Percentiles rank a stretch among this genome's conserved stretches.
Evolutionary conservation across 2,888 invertebrate species (phyloP).

Genomic region (Meloe dianella): DNA sequence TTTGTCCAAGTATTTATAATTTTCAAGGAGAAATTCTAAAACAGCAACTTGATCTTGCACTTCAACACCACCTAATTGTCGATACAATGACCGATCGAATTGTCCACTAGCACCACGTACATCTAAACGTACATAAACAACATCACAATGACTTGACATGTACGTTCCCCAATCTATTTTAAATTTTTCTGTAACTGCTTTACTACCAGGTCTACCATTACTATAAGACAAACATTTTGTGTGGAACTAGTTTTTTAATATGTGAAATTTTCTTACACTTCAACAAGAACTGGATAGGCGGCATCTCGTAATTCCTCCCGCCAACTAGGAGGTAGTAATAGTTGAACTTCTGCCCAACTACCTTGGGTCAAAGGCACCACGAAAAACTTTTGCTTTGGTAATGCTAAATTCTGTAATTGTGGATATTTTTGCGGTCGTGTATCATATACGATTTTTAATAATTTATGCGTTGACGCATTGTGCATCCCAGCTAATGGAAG

Average conservation of each 20-base stretch:
- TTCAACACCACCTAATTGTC: conserved; percentile 86
- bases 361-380: conserved; percentile 87
- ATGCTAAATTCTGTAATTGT: conserved; percentile 76
- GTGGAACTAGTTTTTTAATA: neutral
- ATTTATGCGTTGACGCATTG: conserved; percentile 75
- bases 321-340: conserved; percentile 88
- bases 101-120: conserved; percentile 78
- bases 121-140: conserved; percentile 89
- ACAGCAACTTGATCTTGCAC: conserved; percentile 91
- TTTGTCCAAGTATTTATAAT: conserved; percentile 83
- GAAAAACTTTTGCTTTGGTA: conserved; percentile 82
- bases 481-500: conserved; percentile 85
- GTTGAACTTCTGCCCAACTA: conserved; percentile 84
- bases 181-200: conserved; percentile 88
- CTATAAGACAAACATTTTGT: conserved; percentile 51
- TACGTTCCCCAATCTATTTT: conserved; percentile 90
- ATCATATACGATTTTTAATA: conserved; percentile 79
- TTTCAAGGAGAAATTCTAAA: conserved; percentile 81
- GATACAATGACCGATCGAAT: conserved; percentile 81
- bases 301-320: conserved; percentile 84
- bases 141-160: conserved; percentile 88
- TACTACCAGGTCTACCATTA: conserved; percentile 91
- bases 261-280: conserved; percentile 72
- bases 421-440: conserved; percentile 73
- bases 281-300: conserved; percentile 86